Percentiles rank a stretch among this genome's conserved stretches.
Evolutionary conservation across 2,113 vertebrate species (phyloP).

Genomic region (Takifugu flavidus): DNA sequence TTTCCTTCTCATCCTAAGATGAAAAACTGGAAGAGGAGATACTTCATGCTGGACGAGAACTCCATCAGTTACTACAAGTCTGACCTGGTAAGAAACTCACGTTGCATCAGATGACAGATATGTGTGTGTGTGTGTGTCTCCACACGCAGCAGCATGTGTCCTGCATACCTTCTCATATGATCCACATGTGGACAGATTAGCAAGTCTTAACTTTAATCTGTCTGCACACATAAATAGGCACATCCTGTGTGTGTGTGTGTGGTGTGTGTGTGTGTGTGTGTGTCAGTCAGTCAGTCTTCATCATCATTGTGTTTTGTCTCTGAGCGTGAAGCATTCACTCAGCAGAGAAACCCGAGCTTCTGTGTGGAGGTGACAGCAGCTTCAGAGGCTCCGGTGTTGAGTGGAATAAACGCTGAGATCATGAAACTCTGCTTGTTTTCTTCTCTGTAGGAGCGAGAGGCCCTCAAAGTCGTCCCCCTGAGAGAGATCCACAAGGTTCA

Average conservation of each 20-base stretch:
- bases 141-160: slow-evolving; percentile 28
- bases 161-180: slow-evolving; percentile 34
- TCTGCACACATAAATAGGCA: slow-evolving; percentile 9
- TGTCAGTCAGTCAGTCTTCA: not conserved
- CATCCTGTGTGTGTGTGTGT: slow-evolving; percentile 18
- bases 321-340: no score
- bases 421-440: not conserved
- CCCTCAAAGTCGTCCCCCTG: slow-evolving; percentile 85
- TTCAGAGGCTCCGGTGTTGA: no score
- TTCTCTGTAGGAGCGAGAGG: slow-evolving; percentile 81
- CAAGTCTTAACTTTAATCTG: not conserved
- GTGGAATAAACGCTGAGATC: not conserved
- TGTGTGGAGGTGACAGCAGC: no score
- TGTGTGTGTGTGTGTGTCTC: slow-evolving; percentile 16
- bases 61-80: slow-evolving; percentile 93
- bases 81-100: slow-evolving; percentile 79
- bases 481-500: slow-evolving; percentile 95
- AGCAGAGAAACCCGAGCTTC: no score
- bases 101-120: not conserved
- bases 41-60: slow-evolving; percentile 92
- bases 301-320: no score
- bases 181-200: slow-evolving; percentile 27
- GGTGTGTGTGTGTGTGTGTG: not conserved
- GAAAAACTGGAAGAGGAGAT: slow-evolving; percentile 98
- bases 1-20: slow-evolving; percentile 74